Evolutionary conservation across 2,113 vertebrate genomes (phyloP), one percentile per base, ranked within the genome.

Genomic region (Collichthys lucidus): DNA sequence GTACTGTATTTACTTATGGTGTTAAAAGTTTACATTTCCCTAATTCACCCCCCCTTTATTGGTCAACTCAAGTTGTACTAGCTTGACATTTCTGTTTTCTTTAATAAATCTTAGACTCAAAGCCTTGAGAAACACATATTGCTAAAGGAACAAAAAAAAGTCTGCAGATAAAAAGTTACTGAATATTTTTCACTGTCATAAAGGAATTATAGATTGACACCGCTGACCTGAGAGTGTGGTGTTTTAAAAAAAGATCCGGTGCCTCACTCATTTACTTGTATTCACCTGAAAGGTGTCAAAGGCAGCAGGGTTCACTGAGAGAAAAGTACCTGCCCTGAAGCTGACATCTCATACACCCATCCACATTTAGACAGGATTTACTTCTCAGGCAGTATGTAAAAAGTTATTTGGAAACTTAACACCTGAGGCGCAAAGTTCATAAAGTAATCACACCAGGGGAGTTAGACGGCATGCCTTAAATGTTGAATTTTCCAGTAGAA

Each of bases 361-460:
- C 53, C 22, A 35, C 52, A 52, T 44, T 49, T 35, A 44, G 55
- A 44, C 47, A 46, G 29, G 11, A 42, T 70, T 52, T 69, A 66
- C 42, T 44, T 84, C 66, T 69, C 6, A 56, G 50, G 61, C 76
- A 63, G 26, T 76, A 79, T 47, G 40, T 5, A 60, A 47, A n/a
- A 31, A 64, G 19, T 66, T 81, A 46, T 84, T 79, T 80, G 53
- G 67, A 83, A 89, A 80, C 61, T 46, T 42, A 52, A 55, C 53
- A 20, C 73, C 77, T 79, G 56, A 82, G 60, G 57, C 73, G 12
- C 78, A 84, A 74, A 86, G 77, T 86, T 83, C 60, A 79, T 17
- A 71, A 83, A 86, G 46, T 83, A 79, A 85, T 61, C 80, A 87
- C 65, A 79, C 71, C 42, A 31, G 63, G 78, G 75, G 77, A 81